Evolutionary conservation across 2,113 vertebrate species (phyloP), one percentile per base, ranked within the genome.

Genomic region (Thalassoma bifasciatum): DNA sequence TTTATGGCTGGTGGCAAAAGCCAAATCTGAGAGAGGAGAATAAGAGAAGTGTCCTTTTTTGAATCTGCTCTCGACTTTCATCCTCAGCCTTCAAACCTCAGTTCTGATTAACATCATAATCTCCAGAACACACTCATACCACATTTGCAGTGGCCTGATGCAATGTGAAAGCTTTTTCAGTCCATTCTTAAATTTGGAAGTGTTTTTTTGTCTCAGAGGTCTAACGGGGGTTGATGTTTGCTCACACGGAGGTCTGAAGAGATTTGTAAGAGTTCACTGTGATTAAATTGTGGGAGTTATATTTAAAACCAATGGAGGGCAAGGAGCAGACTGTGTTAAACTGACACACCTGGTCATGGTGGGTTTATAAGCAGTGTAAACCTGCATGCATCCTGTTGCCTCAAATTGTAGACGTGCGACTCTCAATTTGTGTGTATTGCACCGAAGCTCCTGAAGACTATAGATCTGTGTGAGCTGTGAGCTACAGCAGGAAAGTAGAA

Each of bases 281-380:
- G 60, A 85, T 83, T 86, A 79, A 76, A 82, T 19, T 47, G 42
- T 72, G 62, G 37, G 81, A 52, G 54, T 58, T 52, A 66, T 77
- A 63, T 56, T 79, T 78, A 72, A 85, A 88, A 68, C 26, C 49
- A 77, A 72, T 57, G 62, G 75, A 84, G 63, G 69, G 58, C 1
- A 81, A 34, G 37, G 38, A 82, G 69, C 66, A 72, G 49, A 58
- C 26, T 44, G 79, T 85, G 73, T 85, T 87, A 86, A 89, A 87
- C 46, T 73, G 66, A 86, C 86, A 93, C 92, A 92, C 91, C 90
- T 93, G 90, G 83, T 50, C 78, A 71, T 63, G 66, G 21, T 73
- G 63, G 56, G 19, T 89, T 90, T 92, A 86, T 81, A 82, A 89
- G 86, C 40, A 69, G 66, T 77, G 77, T 86, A 89, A 91, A 89